These are phyloP conservation scores for Polyergus mexicanus DNA, from an alignment of 1,140 invertebrate genomes.

Conservation along the genomic window DNA sequence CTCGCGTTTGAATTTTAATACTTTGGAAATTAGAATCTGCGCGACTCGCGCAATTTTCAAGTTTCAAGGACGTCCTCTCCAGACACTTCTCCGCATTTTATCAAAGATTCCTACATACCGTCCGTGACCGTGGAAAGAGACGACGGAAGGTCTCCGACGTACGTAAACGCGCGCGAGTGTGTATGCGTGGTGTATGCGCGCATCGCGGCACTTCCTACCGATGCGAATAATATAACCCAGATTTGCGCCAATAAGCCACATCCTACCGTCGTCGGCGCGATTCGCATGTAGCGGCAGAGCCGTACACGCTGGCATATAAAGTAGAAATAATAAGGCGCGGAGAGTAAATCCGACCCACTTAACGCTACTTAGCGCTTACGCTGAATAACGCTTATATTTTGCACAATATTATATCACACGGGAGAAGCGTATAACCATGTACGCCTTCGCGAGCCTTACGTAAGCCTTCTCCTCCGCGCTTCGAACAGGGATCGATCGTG, in stretches of 20 bases:
- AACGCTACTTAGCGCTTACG: slow-evolving; percentile 85
- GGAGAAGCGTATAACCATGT: slow-evolving; percentile 62
- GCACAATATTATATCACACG: slow-evolving; percentile 83
- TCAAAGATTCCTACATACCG: not conserved
- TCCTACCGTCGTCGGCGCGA: slow-evolving; percentile 76
- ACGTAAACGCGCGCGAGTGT: not conserved
- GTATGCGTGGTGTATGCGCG: not conserved
- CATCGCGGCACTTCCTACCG: slow-evolving; percentile 68
- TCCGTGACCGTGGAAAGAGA: slow-evolving; percentile 36
- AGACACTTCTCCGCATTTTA: not conserved
- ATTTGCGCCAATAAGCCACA: slow-evolving; percentile 85
- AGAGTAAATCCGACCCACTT: slow-evolving; percentile 87
- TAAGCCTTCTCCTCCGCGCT: slow-evolving; percentile 55
- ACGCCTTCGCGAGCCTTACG: slow-evolving; percentile 75
- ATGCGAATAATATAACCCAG: slow-evolving; percentile 84
- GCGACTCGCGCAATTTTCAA: not conserved
- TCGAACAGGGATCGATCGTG: slow-evolving; percentile 40
- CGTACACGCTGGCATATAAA: slow-evolving; percentile 83
- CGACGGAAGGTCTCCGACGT: not conserved
- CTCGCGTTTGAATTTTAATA: not conserved
- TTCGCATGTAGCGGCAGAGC: slow-evolving; percentile 26
- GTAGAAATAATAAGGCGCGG: slow-evolving; percentile 85
- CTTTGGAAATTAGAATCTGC: not conserved
- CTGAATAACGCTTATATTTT: slow-evolving; percentile 86
- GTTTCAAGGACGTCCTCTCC: not conserved